A percentile compares a stretch with the other conserved stretches of the same genome.
Conservation (phyloP, 2,113 vertebrate species). For the Microtus pennsylvanicus region DNA sequence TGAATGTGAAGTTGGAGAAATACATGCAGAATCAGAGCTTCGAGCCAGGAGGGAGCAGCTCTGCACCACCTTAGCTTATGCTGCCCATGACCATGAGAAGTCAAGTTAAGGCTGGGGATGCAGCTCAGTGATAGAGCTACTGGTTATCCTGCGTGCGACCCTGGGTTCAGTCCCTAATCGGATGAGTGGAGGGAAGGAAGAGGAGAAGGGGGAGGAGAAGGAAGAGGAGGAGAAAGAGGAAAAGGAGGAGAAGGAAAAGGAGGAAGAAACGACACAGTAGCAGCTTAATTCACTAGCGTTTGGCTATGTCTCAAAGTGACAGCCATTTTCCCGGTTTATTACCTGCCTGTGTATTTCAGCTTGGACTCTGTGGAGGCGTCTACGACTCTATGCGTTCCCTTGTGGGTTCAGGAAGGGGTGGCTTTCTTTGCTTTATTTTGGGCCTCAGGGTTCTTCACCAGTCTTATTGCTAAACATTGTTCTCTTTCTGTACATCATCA, state of each 20-base stretch:
- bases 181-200: not conserved
- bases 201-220: not conserved
- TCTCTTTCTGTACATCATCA: not conserved
- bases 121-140: not conserved
- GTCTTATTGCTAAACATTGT: not conserved
- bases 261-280: not conserved
- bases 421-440: slow-evolving; percentile 24
- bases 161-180: not conserved
- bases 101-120: too few species aligned
- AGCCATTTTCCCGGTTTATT: not conserved
- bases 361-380: not conserved
- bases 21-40: not conserved
- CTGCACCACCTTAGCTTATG: too few species aligned
- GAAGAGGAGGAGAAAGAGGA: not conserved
- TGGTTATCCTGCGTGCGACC: too few species aligned
- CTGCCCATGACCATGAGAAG: not conserved
- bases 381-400: not conserved
- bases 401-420: not conserved
- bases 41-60: not conserved
- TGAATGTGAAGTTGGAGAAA: not conserved
- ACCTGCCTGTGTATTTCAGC: not conserved
- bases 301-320: not conserved
- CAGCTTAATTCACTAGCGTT: not conserved
- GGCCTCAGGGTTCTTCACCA: not conserved
- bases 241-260: not conserved